These are phyloP conservation scores for Octopus bimaculoides DNA, from an alignment of 1,140 invertebrate species.

Conservation along the genomic window DNA sequence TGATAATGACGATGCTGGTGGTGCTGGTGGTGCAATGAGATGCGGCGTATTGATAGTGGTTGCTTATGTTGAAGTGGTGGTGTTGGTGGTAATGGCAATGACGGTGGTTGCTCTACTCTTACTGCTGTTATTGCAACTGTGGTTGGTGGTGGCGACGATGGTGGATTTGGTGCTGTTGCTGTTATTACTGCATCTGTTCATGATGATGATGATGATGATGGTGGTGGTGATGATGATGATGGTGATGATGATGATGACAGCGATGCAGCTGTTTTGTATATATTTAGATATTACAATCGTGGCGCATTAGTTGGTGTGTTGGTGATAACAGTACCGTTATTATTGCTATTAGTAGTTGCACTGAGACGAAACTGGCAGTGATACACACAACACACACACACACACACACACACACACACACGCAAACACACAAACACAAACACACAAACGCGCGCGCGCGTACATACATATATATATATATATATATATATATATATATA, in stretches of 20 bases:
- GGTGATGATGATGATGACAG: constrained; percentile 16
- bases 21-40: no score
- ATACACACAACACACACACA: no score
- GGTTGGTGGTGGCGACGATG: not conserved
- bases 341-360: not conserved
- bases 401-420: no score
- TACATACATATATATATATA: no score
- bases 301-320: not conserved
- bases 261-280: constrained; percentile 1
- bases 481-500: no score
- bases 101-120: not conserved
- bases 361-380: constrained; percentile 13
- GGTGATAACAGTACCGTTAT: constrained; percentile 1
- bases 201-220: constrained; percentile 15
- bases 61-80: no score
- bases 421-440: no score
- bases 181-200: not conserved
- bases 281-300: not conserved
- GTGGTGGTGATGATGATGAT: constrained; percentile 19
- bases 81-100: no score
- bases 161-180: not conserved
- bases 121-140: no score
- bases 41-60: not conserved
- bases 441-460: no score
- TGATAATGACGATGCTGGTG: no score